Evolutionary conservation across 2,797 vertebrate species (phyloP).

Genomic region (Coracias cyanogaster): DNA sequence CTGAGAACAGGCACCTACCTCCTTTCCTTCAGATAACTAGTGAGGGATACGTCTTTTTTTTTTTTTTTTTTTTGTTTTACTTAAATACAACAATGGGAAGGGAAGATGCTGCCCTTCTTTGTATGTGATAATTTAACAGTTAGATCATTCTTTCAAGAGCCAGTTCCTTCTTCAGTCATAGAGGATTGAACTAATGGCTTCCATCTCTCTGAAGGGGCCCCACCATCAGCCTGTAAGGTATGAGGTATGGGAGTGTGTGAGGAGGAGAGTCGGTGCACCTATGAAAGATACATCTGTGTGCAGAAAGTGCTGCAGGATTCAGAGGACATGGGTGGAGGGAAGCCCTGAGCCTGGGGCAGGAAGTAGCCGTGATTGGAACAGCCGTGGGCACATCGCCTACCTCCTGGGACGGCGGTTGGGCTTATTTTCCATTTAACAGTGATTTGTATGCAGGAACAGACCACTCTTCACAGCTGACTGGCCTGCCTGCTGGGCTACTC

Average conservation of each 20-base stretch:
- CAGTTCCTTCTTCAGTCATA: background rate
- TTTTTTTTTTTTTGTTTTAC: background rate
- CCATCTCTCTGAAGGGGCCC: background rate
- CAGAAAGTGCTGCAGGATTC: background rate
- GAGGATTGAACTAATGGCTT: background rate
- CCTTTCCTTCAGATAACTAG: background rate
- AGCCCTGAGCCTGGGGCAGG: background rate
- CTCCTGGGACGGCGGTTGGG: background rate
- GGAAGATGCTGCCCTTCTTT: background rate
- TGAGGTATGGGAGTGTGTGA: background rate
- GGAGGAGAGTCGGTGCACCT: background rate
- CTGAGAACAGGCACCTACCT: background rate
- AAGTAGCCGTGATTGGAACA: background rate
- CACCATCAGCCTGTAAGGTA: background rate
- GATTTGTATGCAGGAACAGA: conserved; percentile 44
- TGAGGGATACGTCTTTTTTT: background rate
- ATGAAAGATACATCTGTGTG: background rate
- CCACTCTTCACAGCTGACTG: background rate
- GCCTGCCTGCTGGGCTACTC: conserved; percentile 49
- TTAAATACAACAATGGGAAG: background rate
- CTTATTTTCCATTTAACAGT: background rate
- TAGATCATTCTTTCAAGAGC: background rate
- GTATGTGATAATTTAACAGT: background rate
- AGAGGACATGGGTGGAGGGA: background rate
- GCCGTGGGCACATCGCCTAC: background rate